Evolutionary conservation across 1,140 invertebrate genomes (phyloP).

Genomic region (Lepidurus couesii): DNA sequence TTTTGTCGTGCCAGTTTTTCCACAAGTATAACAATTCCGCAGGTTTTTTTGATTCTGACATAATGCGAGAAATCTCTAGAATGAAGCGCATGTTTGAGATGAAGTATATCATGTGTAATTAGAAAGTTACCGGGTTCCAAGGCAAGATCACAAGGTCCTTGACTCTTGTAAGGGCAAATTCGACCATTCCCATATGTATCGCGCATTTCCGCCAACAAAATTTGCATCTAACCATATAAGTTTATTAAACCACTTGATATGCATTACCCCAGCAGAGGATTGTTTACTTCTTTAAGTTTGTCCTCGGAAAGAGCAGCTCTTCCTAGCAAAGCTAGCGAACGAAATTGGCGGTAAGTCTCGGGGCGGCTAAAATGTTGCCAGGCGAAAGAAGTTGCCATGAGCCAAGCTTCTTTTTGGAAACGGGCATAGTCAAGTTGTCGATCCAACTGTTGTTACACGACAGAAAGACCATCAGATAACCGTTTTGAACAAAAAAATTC

Average conservation of each 20-base stretch:
- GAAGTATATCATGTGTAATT: background rate
- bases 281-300: slow-evolving; percentile 69
- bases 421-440: slow-evolving; percentile 71
- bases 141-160: slow-evolving; percentile 55
- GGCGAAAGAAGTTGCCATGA: slow-evolving; percentile 60
- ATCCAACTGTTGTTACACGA: slow-evolving; percentile 48
- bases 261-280: background rate
- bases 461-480: slow-evolving; percentile 3
- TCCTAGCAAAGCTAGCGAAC: slow-evolving; percentile 71
- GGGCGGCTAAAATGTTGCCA: slow-evolving; percentile 56
- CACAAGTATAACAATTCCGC: slow-evolving; percentile 68
- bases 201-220: slow-evolving; percentile 52
- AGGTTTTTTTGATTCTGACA: slow-evolving; percentile 64
- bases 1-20: slow-evolving; percentile 69
- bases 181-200: slow-evolving; percentile 40
- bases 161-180: slow-evolving; percentile 37
- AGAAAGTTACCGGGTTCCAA: slow-evolving; percentile 55
- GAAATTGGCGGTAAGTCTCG: slow-evolving; percentile 63
- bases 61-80: slow-evolving; percentile 57
- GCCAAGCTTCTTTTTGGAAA: slow-evolving; percentile 67
- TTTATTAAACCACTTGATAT: background rate
- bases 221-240: slow-evolving; percentile 55
- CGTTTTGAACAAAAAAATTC: slow-evolving; percentile 16
- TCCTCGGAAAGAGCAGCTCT: slow-evolving; percentile 74
- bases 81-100: slow-evolving; percentile 31